phyloP scores from a whole-genome alignment of 2,113 vertebrate genomes.

The Hylia prasina region DNA sequence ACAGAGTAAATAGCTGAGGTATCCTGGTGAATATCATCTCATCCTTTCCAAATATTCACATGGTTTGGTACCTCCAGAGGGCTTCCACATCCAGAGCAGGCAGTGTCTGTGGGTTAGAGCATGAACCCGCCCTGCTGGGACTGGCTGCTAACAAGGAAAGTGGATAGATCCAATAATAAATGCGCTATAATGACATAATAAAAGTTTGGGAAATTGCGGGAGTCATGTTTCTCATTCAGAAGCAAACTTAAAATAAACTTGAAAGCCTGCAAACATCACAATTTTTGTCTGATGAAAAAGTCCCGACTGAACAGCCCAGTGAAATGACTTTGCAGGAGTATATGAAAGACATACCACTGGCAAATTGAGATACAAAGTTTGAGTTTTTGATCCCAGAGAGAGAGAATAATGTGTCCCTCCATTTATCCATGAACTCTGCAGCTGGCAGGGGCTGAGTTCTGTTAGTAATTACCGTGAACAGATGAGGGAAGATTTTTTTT shows the following conservation, averaged over 20 bases:
- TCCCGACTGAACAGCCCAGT: neutral
- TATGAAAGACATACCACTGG: slow-evolving; percentile 68
- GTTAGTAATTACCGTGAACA: slow-evolving; percentile 78
- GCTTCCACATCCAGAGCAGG: neutral
- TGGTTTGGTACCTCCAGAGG: neutral
- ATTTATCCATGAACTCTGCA: slow-evolving; percentile 77
- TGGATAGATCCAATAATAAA: slow-evolving; percentile 44
- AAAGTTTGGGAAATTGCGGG: slow-evolving; percentile 10
- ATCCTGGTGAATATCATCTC: neutral
- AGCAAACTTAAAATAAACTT: slow-evolving; percentile 46
- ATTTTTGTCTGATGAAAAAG: slow-evolving; percentile 50
- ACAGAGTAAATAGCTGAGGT: neutral
- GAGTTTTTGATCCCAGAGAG: slow-evolving; percentile 68
- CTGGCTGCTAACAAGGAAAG: slow-evolving; percentile 36
- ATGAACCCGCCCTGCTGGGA: neutral
- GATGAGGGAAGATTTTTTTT: slow-evolving; percentile 66
- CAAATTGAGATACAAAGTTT: slow-evolving; percentile 64
- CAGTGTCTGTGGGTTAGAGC: neutral
- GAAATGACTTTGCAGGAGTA: slow-evolving; percentile 58
- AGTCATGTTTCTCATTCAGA: slow-evolving; percentile 22
- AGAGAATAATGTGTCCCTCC: slow-evolving; percentile 72
- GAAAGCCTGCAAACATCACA: slow-evolving; percentile 48
- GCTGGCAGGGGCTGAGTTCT: slow-evolving; percentile 73
- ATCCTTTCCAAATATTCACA: neutral
- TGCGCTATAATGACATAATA: neutral